A percentile compares a stretch with the other conserved stretches of the same genome.
phyloP scores from a whole-genome alignment of 2,888 invertebrate genomes.

The Tiliacea aurago region DNA sequence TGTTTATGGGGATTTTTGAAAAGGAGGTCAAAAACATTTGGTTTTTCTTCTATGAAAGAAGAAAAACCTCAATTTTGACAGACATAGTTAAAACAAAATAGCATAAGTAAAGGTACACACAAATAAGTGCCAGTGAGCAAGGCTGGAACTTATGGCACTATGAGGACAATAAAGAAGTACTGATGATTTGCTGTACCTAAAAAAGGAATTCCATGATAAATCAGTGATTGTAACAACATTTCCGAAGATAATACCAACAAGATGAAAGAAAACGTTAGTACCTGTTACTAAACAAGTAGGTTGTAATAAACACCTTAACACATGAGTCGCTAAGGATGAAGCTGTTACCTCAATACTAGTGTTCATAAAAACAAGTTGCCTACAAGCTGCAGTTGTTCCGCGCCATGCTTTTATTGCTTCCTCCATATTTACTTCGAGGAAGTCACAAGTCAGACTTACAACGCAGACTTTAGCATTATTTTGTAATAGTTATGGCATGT shows the following conservation, averaged over 20 bases:
- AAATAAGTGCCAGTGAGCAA: not conserved
- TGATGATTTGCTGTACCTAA: not conserved
- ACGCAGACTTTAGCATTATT: not conserved
- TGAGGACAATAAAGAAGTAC: not conserved
- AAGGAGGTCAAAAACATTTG: not conserved
- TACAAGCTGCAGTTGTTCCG: slow-evolving; percentile 28
- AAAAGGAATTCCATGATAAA: not conserved
- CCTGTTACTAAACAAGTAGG: not conserved
- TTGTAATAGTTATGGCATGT: not conserved
- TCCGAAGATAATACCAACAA: not conserved
- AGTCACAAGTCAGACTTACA: slow-evolving; percentile 14
- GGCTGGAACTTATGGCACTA: not conserved
- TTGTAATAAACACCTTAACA: not conserved
- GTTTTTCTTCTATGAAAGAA: not conserved
- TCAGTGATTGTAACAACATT: not conserved
- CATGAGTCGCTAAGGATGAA: slow-evolving; percentile 2
- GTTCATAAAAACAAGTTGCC: slow-evolving; percentile 2
- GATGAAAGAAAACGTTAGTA: not conserved
- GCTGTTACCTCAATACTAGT: not conserved
- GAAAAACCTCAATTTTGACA: no score
- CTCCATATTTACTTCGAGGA: slow-evolving; percentile 33
- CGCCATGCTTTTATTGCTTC: slow-evolving; percentile 45
- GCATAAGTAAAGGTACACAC: no score
- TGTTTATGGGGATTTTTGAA: not conserved
- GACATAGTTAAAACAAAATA: not conserved